Conservation (phyloP, 2,888 invertebrate species). For the Podotricha telesiphe region DNA sequence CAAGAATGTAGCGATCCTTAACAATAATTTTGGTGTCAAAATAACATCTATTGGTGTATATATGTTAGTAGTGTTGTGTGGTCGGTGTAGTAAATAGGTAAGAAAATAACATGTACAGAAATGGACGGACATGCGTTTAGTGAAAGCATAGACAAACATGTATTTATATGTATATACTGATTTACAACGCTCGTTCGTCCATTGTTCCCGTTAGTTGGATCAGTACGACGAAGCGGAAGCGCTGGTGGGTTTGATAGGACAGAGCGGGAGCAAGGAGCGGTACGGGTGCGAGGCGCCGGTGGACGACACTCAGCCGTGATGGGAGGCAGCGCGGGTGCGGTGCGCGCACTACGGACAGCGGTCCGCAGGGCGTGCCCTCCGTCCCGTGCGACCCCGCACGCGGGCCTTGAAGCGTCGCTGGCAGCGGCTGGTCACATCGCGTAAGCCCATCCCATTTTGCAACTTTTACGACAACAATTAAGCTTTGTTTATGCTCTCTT, state of each 20-base stretch:
- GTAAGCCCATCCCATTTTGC: conserved; percentile 88
- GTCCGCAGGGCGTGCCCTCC: conserved; percentile 67
- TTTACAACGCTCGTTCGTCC: conserved; percentile 75
- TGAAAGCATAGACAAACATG: conserved; percentile 24
- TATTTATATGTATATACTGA: not conserved
- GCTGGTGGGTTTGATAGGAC: conserved; percentile 55
- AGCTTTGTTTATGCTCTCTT: conserved; percentile 77
- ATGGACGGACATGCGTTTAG: conserved; percentile 77
- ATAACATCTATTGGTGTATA: conserved; percentile 82
- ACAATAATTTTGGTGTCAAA: conserved; percentile 78
- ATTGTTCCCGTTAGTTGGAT: conserved; percentile 74
- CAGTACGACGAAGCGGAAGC: conserved; percentile 79
- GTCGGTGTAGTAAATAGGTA: conserved; percentile 66
- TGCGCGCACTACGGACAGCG: conserved; percentile 52
- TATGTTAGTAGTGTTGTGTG: conserved; percentile 82
- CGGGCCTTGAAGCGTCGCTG: conserved; percentile 65
- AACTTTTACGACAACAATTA: conserved; percentile 82
- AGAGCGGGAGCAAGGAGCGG: conserved; percentile 43
- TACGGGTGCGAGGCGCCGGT: conserved; percentile 64
- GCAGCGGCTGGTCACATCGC: conserved; percentile 88
- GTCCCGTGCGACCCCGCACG: conserved; percentile 78
- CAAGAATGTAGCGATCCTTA: conserved; percentile 40
- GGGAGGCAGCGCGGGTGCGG: conserved; percentile 77
- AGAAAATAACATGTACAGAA: conserved; percentile 60
- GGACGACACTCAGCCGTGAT: conserved; percentile 70